Conservation (phyloP, 2,113 vertebrate genomes). For the Colius striatus region DNA sequence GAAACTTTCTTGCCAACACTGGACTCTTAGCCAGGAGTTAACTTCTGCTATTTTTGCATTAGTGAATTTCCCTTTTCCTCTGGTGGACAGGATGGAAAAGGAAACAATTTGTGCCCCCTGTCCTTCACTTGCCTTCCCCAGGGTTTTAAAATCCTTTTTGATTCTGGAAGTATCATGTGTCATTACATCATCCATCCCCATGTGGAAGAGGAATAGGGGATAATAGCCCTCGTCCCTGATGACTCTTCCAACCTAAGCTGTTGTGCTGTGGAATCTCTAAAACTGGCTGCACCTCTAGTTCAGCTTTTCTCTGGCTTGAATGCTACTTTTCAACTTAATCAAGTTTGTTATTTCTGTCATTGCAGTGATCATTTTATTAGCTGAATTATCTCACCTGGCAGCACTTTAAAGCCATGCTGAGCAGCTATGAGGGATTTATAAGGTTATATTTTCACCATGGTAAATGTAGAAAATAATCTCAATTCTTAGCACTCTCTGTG, state of each 20-base stretch:
- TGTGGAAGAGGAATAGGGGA: too few relatives aligned
- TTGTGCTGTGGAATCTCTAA: not conserved
- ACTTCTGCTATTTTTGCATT: too few relatives aligned
- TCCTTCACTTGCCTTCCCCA: too few relatives aligned
- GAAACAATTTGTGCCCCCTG: too few relatives aligned
- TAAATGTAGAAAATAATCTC: not conserved
- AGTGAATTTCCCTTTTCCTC: too few relatives aligned
- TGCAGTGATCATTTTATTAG: not conserved
- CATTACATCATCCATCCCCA: too few relatives aligned
- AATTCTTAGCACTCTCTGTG: not conserved
- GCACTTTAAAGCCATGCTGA: not conserved
- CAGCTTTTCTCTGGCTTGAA: not conserved
- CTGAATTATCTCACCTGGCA: not conserved
- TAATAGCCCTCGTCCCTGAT: too few relatives aligned
- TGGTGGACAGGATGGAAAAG: too few relatives aligned
- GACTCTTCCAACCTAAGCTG: not conserved
- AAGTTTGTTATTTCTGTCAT: not conserved
- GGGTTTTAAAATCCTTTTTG: too few relatives aligned
- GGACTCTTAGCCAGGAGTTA: too few relatives aligned
- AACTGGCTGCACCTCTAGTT: not conserved
- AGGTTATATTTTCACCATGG: not conserved
- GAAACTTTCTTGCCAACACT: too few relatives aligned
- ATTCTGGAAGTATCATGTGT: too few relatives aligned
- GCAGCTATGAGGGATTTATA: not conserved
- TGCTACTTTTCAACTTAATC: not conserved